Base-by-base conservation (phyloP, 2,797 vertebrate genomes). In the Micromesistius poutassou region DNA sequence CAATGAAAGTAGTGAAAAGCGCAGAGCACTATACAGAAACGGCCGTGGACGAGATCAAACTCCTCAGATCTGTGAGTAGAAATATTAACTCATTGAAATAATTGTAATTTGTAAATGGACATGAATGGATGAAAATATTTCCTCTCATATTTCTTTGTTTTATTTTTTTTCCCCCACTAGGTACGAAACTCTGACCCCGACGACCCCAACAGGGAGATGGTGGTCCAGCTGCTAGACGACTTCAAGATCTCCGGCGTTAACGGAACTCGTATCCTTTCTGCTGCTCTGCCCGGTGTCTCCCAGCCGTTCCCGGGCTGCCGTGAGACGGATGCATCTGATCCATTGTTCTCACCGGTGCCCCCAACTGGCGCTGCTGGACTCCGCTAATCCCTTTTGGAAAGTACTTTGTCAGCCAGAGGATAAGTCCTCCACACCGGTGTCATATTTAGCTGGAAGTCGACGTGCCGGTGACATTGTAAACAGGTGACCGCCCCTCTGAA, bases 1-100 rank as follows among this genome's bases (percentile, higher is more conserved):
- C 98, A 12, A 98, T 99, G 96, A 99, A 99, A 90, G 98, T 99
- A 82, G 97, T 99, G 85, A 99, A 99, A 91, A 99, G 98, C 87
- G 98, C 98, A 1, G 97, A 99, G 89, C 97, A 99, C 88, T 99
- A 99, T 86, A 99, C 98, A 0, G 98, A 99, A 92, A 99, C 98
- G 0, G 98, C 98, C 0, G 91, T 98, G 86, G 98, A 99, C 91
- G 98, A 99, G 90, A 99, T 99, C 90, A 97, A 97, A 83, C 91
- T 99, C 85, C 94, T 99, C 28, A 95, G 95, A 94, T 97, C 97
- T 80, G 98, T 99, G 92, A 96, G 97, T 96, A 42, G 1, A 74
- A 40, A 73, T 12, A 33, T 71, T 14, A 33, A 14, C 70, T 71
- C 13, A 31, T 31, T 31, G 30, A 19, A n/a, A n/a, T n/a, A n/a